These are phyloP conservation scores for Macheiramphus alcinus DNA, from an alignment of 2,113 vertebrate species.

Conservation along the genomic window DNA sequence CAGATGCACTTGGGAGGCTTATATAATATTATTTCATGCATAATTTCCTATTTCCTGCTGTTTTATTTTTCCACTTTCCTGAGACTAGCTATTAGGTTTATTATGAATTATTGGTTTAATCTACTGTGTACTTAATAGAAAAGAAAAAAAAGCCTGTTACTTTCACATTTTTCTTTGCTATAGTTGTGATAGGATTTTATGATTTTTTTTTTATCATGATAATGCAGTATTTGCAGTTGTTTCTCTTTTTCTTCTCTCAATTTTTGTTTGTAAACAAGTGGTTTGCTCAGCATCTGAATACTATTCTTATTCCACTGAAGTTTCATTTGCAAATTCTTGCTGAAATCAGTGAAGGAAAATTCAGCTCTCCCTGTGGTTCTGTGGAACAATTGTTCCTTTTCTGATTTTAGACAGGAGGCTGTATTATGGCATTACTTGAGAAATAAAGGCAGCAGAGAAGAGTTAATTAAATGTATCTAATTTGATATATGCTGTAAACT, in stretches of 20 bases:
- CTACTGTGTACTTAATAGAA: conserved; percentile 21
- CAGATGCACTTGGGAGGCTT: background rate
- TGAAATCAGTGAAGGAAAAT: background rate
- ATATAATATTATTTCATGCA: conserved; percentile 38
- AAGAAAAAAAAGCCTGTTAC: background rate
- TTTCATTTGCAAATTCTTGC: background rate
- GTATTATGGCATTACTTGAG: background rate
- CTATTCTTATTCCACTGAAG: background rate
- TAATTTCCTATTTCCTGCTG: conserved; percentile 51
- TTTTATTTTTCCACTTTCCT: conserved; percentile 38
- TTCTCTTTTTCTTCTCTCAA: background rate
- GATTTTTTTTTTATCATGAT: background rate
- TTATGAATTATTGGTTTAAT: conserved; percentile 58
- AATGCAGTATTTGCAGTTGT: background rate
- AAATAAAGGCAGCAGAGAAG: background rate
- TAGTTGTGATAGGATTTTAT: background rate
- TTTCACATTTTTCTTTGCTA: background rate
- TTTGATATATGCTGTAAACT: background rate
- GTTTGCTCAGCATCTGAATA: background rate
- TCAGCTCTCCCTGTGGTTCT: background rate
- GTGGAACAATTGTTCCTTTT: background rate
- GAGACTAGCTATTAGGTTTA: conserved; percentile 43
- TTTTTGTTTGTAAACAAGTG: background rate
- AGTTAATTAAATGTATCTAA: background rate
- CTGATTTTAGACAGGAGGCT: background rate